phyloP scores from a whole-genome alignment of 2,888 invertebrate species.

The Drosophila helvetica region DNA sequence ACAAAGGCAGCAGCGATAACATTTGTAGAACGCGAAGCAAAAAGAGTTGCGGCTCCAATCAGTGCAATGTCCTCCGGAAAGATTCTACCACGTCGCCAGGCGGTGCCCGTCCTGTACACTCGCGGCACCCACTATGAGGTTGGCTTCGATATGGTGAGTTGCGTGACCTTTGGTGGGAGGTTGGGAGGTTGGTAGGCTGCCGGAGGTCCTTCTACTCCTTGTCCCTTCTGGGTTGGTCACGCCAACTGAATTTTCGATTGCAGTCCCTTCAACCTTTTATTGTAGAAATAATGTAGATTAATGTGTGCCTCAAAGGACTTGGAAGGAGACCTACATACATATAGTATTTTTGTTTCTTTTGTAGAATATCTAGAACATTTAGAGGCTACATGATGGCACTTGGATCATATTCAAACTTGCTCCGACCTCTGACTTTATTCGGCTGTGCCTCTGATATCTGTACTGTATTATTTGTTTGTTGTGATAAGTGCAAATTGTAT shows the following conservation, averaged over 20 bases:
- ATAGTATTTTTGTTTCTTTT: too few relatives aligned
- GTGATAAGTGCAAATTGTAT: too few relatives aligned
- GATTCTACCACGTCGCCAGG: conserved; percentile 85
- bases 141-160: conserved; percentile 93
- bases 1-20: not conserved
- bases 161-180: not conserved
- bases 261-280: not conserved
- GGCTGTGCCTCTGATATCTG: too few relatives aligned
- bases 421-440: not conserved
- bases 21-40: not conserved
- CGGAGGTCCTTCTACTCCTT: not conserved
- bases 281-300: not conserved
- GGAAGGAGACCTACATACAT: not conserved
- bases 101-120: conserved; percentile 91
- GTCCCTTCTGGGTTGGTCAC: conserved; percentile 19
- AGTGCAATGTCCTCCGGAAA: conserved; percentile 66
- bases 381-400: too few relatives aligned
- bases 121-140: conserved; percentile 93
- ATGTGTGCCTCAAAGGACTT: conserved; percentile 2
- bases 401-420: not conserved
- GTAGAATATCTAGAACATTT: too few relatives aligned
- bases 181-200: too few relatives aligned
- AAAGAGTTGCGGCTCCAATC: not conserved
- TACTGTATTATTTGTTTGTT: too few relatives aligned
- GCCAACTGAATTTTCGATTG: conserved; percentile 3